Conservation (phyloP, 2,113 vertebrate species). For the Hippocampus barbouri region DNA sequence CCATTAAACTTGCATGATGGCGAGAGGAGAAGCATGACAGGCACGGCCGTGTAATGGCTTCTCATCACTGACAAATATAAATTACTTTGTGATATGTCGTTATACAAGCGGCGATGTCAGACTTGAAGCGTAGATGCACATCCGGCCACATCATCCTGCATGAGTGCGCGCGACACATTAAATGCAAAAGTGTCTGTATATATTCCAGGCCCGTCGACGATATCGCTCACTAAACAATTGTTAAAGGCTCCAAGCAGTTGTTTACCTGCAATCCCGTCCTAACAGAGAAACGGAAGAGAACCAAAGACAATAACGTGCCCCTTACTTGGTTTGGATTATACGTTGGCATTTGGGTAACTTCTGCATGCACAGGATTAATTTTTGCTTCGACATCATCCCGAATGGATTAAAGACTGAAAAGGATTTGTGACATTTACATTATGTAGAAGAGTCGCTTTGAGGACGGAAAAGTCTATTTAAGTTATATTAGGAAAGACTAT, state of each 20-base stretch:
- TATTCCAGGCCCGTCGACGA: conserved; percentile 6
- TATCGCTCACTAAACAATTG: conserved; percentile 12
- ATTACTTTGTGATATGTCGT: conserved; percentile 56
- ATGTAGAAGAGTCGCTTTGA: not conserved
- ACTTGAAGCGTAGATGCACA: conserved; percentile 22
- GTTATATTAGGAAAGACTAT: not conserved
- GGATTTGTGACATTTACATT: not conserved
- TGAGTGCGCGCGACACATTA: conserved; percentile 12
- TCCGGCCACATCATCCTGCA: conserved; percentile 29
- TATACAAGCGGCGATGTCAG: conserved; percentile 42
- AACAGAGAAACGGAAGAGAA: not conserved
- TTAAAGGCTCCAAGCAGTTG: conserved; percentile 3
- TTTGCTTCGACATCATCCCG: not conserved
- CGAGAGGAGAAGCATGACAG: conserved; percentile 57
- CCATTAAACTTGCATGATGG: conserved; percentile 69
- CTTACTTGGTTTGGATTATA: not conserved
- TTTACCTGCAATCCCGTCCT: not conserved
- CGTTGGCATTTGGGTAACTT: not conserved
- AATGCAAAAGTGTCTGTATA: conserved; percentile 13
- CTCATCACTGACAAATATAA: conserved; percentile 56
- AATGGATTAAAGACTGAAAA: not conserved
- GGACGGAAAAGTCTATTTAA: not conserved
- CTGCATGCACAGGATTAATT: not conserved
- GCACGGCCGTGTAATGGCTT: conserved; percentile 61
- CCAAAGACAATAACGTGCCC: not conserved